Base-by-base conservation (phyloP, 2,113 vertebrate genomes). In the Ia io region DNA sequence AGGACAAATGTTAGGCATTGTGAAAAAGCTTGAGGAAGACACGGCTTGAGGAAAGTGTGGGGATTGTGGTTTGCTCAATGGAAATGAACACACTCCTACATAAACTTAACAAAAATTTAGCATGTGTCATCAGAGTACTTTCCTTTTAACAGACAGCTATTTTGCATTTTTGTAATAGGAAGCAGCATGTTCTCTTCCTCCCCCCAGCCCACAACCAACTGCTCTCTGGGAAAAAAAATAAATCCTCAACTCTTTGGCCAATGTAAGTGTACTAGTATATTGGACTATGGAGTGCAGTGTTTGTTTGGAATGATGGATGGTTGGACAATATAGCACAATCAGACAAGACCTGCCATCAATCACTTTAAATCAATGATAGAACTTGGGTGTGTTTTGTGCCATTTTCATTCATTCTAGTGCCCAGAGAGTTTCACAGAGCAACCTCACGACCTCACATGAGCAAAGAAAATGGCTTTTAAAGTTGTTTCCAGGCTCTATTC, bases 401-500 rank as follows among this genome's bases (percentile, higher is more conserved):
- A 96, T 91, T 97, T 97, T 97, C 93, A 95, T 95, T 97, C 97
- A 96, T 97, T 97, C 95, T 97, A 61, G 94, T 97, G 94, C 88
- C 91, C 96, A 94, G 97, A 97, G 97, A 97, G 95, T 95, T 97
- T 77, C 83, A 97, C n/a, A 9, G 89, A 97, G 84, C 89, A 97
- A 95, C 89, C 96, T 96, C 88, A 25, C 91, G 96, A 96, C 96
- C 96, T 95, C 94, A 95, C 84, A 96, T 96, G 97, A 97, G 91
- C 94, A 97, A 96, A 98, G 96, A 97, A 97, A 97, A 97, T 97
- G 95, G 96, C 93, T 97, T 97, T 97, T 97, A 98, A 97, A 97
- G 96, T 92, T 98, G 96, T 96, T 97, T 97, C 67, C 91, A 96
- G 76, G 85, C 95, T 96, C 96, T 95, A 96, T 97, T 96, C 96